These are phyloP conservation scores for Rhizomys pruinosus DNA, from an alignment of 2,113 vertebrate species.

Conservation along the genomic window DNA sequence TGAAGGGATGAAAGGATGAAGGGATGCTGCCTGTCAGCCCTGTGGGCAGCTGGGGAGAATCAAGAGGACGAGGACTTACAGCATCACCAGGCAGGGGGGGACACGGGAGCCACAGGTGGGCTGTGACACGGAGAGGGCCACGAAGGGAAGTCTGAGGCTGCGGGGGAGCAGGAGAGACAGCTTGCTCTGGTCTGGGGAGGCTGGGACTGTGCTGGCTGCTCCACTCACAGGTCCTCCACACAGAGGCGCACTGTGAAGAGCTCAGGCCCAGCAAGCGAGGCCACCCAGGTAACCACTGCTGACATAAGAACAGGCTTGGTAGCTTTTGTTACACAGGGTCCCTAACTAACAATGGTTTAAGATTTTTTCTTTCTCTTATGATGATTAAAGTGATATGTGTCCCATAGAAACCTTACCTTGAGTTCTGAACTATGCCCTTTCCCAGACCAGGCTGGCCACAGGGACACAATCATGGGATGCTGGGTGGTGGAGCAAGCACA, in stretches of 20 bases:
- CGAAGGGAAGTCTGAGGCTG: background rate
- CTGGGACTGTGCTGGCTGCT: background rate
- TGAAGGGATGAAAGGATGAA: background rate
- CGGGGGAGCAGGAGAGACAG: background rate
- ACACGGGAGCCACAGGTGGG: background rate
- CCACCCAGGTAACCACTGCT: too few species aligned
- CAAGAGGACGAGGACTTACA: rapidly evolving
- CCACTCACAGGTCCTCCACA: background rate
- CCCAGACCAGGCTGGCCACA: background rate
- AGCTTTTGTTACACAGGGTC: background rate
- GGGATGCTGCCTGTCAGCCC: rapidly evolving
- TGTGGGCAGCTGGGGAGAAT: too few species aligned
- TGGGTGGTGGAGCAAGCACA: background rate
- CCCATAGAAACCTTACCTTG: background rate
- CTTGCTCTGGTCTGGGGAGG: background rate
- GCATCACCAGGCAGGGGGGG: too few species aligned
- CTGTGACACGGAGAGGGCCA: background rate
- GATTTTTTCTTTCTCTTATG: too few species aligned
- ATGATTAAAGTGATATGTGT: background rate
- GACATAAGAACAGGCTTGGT: rapidly evolving
- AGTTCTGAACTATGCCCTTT: background rate
- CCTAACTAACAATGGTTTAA: background rate
- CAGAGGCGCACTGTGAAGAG: background rate
- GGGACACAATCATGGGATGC: rapidly evolving
- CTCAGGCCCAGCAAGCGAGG: background rate